These are phyloP conservation scores for Drosophila dives DNA, from an alignment of 2,888 invertebrate genomes.

Conservation along the genomic window DNA sequence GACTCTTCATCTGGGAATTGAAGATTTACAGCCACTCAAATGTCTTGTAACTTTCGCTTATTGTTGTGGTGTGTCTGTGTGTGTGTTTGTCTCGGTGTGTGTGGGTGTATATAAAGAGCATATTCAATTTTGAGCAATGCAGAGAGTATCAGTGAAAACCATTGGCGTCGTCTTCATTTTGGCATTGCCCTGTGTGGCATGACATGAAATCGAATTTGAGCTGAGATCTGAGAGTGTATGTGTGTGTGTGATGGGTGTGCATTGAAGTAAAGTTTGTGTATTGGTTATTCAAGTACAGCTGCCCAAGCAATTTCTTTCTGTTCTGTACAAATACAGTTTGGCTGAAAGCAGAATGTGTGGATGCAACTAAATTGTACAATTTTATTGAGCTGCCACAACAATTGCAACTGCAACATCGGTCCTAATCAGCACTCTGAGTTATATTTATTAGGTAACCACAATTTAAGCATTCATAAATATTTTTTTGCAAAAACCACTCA, in stretches of 20 bases:
- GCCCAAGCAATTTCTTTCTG: constrained; percentile 72
- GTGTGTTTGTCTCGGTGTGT: constrained; percentile 12
- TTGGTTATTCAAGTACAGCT: constrained; percentile 80
- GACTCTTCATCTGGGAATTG: constrained; percentile 45
- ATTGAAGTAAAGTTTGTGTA: constrained; percentile 68
- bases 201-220: constrained; percentile 72
- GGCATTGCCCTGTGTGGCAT: constrained; percentile 53
- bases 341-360: constrained; percentile 38
- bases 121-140: constrained; percentile 50
- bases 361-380: constrained; percentile 29
- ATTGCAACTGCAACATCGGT: not conserved
- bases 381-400: constrained; percentile 29
- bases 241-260: constrained; percentile 16
- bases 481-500: constrained; percentile 4
- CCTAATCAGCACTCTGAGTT: constrained; percentile 23
- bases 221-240: constrained; percentile 33
- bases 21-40: constrained; percentile 47
- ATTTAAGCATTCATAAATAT: not conserved
- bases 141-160: constrained; percentile 49
- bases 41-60: constrained; percentile 73
- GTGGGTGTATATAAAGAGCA: constrained; percentile 11
- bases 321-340: constrained; percentile 63
- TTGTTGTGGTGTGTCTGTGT: constrained; percentile 46
- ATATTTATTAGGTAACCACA: constrained; percentile 4
- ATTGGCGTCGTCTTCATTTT: constrained; percentile 32